Evolutionary conservation across 2,797 vertebrate species (phyloP).

Genomic region (Alectoris magna): DNA sequence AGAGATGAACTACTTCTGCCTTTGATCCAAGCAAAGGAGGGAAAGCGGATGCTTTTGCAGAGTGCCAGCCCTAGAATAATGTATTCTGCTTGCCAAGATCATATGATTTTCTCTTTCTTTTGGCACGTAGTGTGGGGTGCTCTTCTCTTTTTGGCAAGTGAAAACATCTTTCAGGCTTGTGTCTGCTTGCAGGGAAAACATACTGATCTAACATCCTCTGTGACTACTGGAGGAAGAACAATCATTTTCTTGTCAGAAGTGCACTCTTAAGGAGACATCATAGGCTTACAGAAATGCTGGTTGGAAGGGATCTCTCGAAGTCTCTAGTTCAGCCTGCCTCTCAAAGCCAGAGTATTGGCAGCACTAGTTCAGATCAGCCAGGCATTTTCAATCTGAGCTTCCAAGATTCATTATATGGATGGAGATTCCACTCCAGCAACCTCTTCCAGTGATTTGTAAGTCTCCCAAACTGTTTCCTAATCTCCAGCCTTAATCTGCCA

Average conservation of each 20-base stretch:
- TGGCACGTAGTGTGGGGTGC: neutral
- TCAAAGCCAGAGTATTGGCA: neutral
- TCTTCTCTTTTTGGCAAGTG: conserved; percentile 25
- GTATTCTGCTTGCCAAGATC: neutral
- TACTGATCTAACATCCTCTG: neutral
- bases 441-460: neutral
- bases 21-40: conserved; percentile 4
- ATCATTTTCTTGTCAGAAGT: neutral
- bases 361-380: neutral
- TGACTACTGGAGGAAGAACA: neutral
- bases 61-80: neutral
- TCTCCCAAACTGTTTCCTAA: neutral
- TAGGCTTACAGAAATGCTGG: neutral
- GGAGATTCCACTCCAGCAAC: neutral
- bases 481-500: neutral
- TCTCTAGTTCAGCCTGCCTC: neutral
- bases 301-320: neutral
- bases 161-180: neutral
- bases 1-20: neutral
- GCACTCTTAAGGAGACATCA: neutral
- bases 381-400: neutral
- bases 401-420: neutral
- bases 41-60: conserved; percentile 1
- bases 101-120: neutral
- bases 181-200: conserved; percentile 10